phyloP scores from a whole-genome alignment of 2,797 vertebrate species.

The Sardinella longiceps region DNA sequence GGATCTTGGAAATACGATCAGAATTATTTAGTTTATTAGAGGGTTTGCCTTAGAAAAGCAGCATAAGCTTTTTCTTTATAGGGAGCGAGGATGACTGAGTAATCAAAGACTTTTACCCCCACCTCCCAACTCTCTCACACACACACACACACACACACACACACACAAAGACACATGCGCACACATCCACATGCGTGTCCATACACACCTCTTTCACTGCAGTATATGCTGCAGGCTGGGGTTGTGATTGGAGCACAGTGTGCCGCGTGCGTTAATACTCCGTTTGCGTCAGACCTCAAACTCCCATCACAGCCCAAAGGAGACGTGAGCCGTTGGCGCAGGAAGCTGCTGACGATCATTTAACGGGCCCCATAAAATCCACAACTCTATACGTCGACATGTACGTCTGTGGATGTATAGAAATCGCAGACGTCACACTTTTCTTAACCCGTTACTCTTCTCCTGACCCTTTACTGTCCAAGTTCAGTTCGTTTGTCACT shows the following conservation, averaged over 20 bases:
- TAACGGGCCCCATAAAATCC: neutral
- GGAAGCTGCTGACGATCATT: neutral
- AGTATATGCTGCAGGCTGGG: constrained; percentile 35
- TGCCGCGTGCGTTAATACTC: neutral
- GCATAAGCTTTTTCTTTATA: neutral
- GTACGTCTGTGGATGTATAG: constrained; percentile 1
- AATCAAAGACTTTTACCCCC: neutral
- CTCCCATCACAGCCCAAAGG: neutral
- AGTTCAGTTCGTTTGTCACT: neutral
- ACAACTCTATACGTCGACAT: neutral
- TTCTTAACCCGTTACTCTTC: neutral
- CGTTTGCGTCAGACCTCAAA: constrained; percentile 23
- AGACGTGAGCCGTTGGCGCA: neutral
- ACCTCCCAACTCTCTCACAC: neutral
- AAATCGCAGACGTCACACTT: neutral
- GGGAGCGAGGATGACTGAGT: neutral
- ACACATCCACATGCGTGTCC: neutral
- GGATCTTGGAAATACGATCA: neutral
- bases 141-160: neutral
- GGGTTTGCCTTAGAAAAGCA: neutral
- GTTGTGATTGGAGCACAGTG: constrained; percentile 62
- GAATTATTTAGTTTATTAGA: neutral
- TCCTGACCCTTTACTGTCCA: constrained; percentile 2
- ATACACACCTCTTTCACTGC: constrained; percentile 41
- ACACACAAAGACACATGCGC: neutral